A percentile compares a stretch with the other conserved stretches of the same genome.
Conservation (phyloP, 1,140 invertebrate species). For the Plectrocnemia conspersa region DNA sequence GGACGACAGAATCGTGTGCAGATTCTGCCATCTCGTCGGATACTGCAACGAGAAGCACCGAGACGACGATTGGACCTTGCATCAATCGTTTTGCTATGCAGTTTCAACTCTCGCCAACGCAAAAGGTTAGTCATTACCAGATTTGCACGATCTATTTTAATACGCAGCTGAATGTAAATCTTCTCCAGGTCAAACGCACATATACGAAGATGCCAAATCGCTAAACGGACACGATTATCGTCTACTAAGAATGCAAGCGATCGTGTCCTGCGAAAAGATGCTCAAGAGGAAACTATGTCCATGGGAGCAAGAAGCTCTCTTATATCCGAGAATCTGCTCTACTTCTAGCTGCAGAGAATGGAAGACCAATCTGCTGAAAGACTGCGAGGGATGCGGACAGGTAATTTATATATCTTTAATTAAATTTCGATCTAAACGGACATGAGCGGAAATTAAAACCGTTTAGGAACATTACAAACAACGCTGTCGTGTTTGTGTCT, state of each 20-base stretch:
- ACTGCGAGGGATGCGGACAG: constrained; percentile 56
- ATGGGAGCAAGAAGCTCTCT: constrained; percentile 63
- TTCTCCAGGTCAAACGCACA: constrained; percentile 37
- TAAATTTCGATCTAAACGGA: too few species aligned
- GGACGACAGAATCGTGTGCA: constrained; percentile 41
- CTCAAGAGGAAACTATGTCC: constrained; percentile 55
- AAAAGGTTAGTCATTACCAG: constrained; percentile 39
- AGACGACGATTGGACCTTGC: constrained; percentile 46
- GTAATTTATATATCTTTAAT: constrained; percentile 38
- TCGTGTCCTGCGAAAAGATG: constrained; percentile 55
- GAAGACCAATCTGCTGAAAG: constrained; percentile 44
- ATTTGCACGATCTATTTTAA: constrained; percentile 10
- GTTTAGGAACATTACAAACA: too few species aligned
- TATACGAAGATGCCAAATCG: constrained; percentile 51
- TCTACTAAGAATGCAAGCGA: constrained; percentile 56
- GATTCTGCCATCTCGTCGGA: constrained; percentile 45
- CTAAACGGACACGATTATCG: constrained; percentile 55
- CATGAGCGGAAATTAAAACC: too few species aligned
- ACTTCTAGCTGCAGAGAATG: constrained; percentile 50
- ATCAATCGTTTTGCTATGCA: constrained; percentile 48
- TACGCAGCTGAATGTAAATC: not conserved
- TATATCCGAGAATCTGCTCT: constrained; percentile 61
- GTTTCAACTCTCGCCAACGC: constrained; percentile 48
- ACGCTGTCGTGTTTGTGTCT: too few species aligned
- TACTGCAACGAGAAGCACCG: constrained; percentile 48